Percentiles rank a stretch among this genome's conserved stretches.
Evolutionary conservation across 2,797 vertebrate species (phyloP).

Genomic region (Scomberomorus guttatus): DNA sequence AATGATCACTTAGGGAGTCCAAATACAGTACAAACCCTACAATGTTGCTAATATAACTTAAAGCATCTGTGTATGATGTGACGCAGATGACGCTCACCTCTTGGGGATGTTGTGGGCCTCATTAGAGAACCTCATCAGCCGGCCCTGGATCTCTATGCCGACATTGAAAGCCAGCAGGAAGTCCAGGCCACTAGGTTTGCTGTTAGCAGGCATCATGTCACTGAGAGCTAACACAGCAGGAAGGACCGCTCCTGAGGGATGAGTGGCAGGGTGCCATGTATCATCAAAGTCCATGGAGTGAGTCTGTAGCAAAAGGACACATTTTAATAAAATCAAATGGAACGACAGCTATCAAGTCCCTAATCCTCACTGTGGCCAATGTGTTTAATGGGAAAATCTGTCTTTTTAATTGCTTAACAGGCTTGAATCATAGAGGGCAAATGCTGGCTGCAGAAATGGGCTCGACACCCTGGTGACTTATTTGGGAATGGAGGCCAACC

Average conservation of each 20-base stretch:
- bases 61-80: background rate
- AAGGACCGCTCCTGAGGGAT: slow-evolving; percentile 91
- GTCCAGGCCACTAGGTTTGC: slow-evolving; percentile 88
- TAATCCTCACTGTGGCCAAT: background rate
- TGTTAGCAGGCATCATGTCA: slow-evolving; percentile 86
- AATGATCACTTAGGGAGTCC: background rate
- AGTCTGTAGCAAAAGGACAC: slow-evolving; percentile 76
- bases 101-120: slow-evolving; percentile 91
- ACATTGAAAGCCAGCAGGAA: slow-evolving; percentile 91
- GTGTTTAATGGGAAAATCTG: slow-evolving; percentile 16
- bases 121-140: slow-evolving; percentile 91
- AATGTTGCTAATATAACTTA: background rate
- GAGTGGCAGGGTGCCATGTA: slow-evolving; percentile 94
- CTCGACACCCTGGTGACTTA: background rate
- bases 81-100: slow-evolving; percentile 79
- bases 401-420: background rate
- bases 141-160: slow-evolving; percentile 92
- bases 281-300: slow-evolving; percentile 97
- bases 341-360: background rate
- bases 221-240: slow-evolving; percentile 90
- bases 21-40: background rate
- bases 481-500: slow-evolving; percentile 4
- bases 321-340: slow-evolving; percentile 3
- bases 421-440: background rate
- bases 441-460: slow-evolving; percentile 10